Evolutionary conservation across 1,140 invertebrate species (phyloP).

Genomic region (Macrotrachela quadricornifera): DNA sequence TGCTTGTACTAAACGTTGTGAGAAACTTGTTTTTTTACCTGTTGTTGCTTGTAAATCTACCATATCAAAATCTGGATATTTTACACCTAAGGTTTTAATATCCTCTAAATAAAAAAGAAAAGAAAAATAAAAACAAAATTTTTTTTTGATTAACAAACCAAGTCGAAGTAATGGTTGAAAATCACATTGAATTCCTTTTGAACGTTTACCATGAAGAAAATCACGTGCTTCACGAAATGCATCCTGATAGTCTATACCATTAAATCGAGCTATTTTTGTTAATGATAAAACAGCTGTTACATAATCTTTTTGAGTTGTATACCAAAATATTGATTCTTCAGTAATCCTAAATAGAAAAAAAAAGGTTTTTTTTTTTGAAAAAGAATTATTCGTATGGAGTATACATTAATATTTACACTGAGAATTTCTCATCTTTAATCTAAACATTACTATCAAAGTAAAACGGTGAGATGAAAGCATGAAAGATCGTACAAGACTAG

Average conservation of each 20-base stretch:
- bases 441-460: too few species aligned
- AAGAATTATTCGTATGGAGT: too few species aligned
- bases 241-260: background rate
- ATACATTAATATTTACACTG: too few species aligned
- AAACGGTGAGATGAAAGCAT: too few species aligned
- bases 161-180: background rate
- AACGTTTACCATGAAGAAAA: conserved; percentile 3
- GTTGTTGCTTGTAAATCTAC: background rate
- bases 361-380: too few species aligned
- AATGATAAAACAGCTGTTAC: background rate
- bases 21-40: too few species aligned
- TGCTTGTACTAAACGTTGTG: too few species aligned
- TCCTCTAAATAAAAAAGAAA: background rate
- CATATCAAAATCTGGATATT: conserved; percentile 8
- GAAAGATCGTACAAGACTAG: too few species aligned
- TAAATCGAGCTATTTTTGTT: background rate
- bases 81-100: background rate
- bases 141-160: too few species aligned
- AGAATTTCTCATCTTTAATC: too few species aligned
- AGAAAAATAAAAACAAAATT: too few species aligned
- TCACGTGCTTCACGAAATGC: conserved; percentile 6
- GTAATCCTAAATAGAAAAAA: background rate
- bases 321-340: conserved; percentile 7
- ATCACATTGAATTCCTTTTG: conserved; percentile 5
- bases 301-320: conserved; percentile 5